phyloP scores from a whole-genome alignment of 2,113 vertebrate species.

The Myotis davidii region DNA sequence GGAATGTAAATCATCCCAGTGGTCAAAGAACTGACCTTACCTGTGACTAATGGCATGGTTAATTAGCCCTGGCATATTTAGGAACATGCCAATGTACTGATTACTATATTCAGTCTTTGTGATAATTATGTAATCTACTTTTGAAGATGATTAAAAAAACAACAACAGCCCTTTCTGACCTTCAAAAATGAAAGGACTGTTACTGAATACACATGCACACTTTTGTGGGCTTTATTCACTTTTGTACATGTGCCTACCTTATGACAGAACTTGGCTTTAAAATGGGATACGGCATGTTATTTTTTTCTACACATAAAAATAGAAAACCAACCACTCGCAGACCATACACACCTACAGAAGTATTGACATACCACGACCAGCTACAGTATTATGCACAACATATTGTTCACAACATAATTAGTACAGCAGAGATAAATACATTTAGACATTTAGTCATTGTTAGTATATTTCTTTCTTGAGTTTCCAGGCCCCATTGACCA shows the following conservation, averaged over 20 bases:
- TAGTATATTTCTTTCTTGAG: conserved; percentile 50
- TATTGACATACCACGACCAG: neutral
- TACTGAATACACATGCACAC: neutral
- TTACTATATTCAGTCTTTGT: conserved; percentile 44
- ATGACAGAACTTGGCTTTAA: conserved; percentile 40
- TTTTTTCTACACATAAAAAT: conserved; percentile 68
- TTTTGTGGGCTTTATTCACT: conserved; percentile 52
- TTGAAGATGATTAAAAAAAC: conserved; percentile 39
- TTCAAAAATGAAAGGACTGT: conserved; percentile 52
- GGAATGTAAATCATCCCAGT: conserved; percentile 36
- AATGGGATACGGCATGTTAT: neutral
- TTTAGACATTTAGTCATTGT: conserved; percentile 31
- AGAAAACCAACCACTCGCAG: conserved; percentile 53
- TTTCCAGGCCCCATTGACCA: conserved; percentile 27
- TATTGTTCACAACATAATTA: conserved; percentile 49
- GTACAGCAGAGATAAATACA: conserved; percentile 54
- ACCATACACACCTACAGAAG: conserved; percentile 49
- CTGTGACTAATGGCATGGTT: conserved; percentile 55
- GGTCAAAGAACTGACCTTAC: conserved; percentile 79
- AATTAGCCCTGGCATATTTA: conserved; percentile 51
- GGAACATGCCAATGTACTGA: conserved; percentile 36
- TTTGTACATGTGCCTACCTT: neutral
- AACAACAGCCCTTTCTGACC: conserved; percentile 49
- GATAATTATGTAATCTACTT: conserved; percentile 51
- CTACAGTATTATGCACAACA: conserved; percentile 23